These are phyloP conservation scores for Passer domesticus DNA, from an alignment of 2,113 vertebrate genomes.

Conservation along the genomic window DNA sequence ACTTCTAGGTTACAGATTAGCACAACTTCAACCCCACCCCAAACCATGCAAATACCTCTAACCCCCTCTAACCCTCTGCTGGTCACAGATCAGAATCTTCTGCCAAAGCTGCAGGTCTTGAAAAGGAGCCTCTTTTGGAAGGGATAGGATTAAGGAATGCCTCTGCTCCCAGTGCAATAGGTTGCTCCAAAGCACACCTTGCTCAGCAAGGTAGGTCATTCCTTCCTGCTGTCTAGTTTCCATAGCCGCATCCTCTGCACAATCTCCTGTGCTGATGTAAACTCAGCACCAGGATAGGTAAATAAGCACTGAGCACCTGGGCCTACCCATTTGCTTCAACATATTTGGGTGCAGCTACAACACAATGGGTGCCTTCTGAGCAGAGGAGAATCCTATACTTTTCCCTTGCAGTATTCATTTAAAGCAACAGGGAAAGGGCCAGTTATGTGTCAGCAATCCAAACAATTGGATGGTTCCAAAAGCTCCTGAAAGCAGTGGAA, in stretches of 20 bases:
- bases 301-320: background rate
- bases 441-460: background rate
- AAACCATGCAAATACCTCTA: background rate
- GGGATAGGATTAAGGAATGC: background rate
- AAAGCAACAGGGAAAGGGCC: background rate
- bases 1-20: background rate
- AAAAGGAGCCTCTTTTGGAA: background rate
- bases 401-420: background rate
- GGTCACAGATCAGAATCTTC: background rate
- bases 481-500: background rate
- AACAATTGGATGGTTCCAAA: background rate
- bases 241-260: background rate
- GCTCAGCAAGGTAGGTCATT: background rate
- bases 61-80: background rate
- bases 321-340: rapidly evolving
- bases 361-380: background rate
- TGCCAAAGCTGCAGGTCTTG: background rate
- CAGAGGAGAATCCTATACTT: rapidly evolving
- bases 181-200: background rate
- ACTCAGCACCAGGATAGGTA: background rate
- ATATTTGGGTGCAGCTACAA: background rate
- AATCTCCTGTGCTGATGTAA: background rate
- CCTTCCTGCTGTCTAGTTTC: background rate
- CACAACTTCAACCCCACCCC: background rate
- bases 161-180: rapidly evolving